These are phyloP conservation scores for Zalophus californianus DNA, from an alignment of 2,797 vertebrate genomes.

Conservation along the genomic window DNA sequence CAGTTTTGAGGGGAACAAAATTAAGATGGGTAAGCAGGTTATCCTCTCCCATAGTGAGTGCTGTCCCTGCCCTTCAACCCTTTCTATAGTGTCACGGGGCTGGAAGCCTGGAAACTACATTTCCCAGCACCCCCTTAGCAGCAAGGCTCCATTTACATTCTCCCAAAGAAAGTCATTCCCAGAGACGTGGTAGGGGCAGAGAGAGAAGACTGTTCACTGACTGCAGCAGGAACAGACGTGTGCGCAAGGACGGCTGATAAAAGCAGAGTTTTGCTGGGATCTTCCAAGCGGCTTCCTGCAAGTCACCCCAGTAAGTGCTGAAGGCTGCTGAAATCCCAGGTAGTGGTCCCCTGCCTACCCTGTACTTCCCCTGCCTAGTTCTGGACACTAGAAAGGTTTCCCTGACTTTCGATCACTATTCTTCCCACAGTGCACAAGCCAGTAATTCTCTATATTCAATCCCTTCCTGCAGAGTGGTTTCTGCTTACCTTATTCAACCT, in stretches of 20 bases:
- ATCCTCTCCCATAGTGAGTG: neutral
- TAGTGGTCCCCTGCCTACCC: neutral
- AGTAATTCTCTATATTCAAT: neutral
- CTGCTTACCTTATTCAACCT: constrained; percentile 1
- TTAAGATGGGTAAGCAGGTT: neutral
- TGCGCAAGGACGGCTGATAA: neutral
- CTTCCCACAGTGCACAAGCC: neutral
- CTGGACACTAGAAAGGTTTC: neutral
- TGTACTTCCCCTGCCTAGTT: neutral
- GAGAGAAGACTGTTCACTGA: neutral
- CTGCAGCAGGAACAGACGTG: neutral
- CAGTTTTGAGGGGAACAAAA: neutral
- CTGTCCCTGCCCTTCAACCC: neutral
- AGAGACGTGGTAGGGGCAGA: neutral
- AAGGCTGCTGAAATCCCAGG: neutral
- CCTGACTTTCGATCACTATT: neutral
- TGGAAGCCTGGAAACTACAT: constrained; percentile 28
- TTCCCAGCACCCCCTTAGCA: neutral
- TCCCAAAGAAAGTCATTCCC: neutral
- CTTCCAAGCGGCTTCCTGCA: constrained; percentile 19
- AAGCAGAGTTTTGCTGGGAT: neutral
- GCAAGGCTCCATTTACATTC: neutral
- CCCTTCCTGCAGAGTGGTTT: neutral
- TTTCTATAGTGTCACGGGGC: neutral
- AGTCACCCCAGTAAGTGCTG: neutral